Conservation (phyloP, 2,888 invertebrate species). For the Crepidodera aurea region DNA sequence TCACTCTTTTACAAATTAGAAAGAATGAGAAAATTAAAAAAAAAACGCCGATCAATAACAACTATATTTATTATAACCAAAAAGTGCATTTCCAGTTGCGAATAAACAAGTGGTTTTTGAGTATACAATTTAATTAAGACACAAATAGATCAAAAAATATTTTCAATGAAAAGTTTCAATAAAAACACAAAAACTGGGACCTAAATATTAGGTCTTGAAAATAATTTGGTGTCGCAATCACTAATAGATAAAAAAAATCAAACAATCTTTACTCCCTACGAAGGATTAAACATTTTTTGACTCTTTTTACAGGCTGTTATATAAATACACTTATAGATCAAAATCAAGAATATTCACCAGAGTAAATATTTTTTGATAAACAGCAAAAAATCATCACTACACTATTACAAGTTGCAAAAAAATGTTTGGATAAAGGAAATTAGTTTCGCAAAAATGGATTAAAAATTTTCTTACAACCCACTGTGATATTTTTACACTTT, state of each 20-base stretch:
- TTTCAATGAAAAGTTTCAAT: conserved; percentile 1
- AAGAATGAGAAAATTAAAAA: conserved; percentile 7
- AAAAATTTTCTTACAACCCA: too few relatives aligned
- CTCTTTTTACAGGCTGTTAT: too few relatives aligned
- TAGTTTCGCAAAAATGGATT: too few relatives aligned
- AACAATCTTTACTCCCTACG: neutral
- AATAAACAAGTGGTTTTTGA: conserved; percentile 47
- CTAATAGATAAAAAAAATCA: conserved; percentile 15
- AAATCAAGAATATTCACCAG: too few relatives aligned
- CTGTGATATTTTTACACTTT: neutral
- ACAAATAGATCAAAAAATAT: conserved; percentile 1
- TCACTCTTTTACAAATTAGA: too few relatives aligned
- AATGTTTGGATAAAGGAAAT: too few relatives aligned
- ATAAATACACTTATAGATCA: too few relatives aligned
- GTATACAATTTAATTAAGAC: conserved; percentile 41
- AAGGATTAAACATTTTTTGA: too few relatives aligned
- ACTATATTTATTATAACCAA: conserved; percentile 46
- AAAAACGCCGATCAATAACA: conserved; percentile 41
- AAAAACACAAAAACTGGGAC: conserved; percentile 34
- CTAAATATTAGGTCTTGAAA: conserved; percentile 49
- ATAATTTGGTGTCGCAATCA: conserved; percentile 46
- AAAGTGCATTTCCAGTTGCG: conserved; percentile 47
- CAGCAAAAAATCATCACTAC: neutral
- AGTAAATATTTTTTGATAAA: neutral
- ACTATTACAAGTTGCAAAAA: neutral